Percentiles rank a stretch among this genome's conserved stretches.
These are phyloP conservation scores for Platanista minor DNA, from an alignment of 2,113 vertebrate genomes.

Conservation along the genomic window DNA sequence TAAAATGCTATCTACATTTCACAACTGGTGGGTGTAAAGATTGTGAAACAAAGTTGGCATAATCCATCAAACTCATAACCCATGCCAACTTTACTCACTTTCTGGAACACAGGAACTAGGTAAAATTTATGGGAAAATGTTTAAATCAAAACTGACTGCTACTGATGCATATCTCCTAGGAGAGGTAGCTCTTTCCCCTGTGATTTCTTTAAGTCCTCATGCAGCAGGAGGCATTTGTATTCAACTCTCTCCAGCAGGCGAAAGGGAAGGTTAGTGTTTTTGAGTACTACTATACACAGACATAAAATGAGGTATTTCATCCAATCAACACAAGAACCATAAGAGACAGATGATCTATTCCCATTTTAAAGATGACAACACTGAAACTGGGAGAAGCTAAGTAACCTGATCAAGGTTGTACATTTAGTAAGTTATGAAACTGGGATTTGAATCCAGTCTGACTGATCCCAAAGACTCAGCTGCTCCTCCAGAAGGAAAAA, in stretches of 20 bases:
- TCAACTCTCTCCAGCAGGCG: neutral
- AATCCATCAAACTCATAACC: slow-evolving; percentile 65
- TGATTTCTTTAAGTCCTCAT: neutral
- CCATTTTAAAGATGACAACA: neutral
- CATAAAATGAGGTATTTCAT: neutral
- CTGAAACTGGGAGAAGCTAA: neutral
- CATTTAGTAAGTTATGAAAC: neutral
- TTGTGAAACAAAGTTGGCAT: slow-evolving; percentile 69
- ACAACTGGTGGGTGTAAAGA: slow-evolving; percentile 71
- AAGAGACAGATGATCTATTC: neutral
- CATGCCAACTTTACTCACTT: slow-evolving; percentile 62
- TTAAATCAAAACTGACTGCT: slow-evolving; percentile 54
- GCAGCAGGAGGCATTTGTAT: neutral
- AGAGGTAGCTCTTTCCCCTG: neutral
- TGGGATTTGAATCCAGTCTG: neutral
- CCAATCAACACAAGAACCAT: neutral
- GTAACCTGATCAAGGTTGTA: neutral
- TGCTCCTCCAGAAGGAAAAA: neutral
- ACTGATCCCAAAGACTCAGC: neutral
- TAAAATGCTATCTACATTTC: slow-evolving; percentile 75
- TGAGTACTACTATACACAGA: neutral
- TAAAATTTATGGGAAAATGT: slow-evolving; percentile 55
- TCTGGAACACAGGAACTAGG: slow-evolving; percentile 48
- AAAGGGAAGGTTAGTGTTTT: neutral
- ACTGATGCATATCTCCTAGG: neutral